Evolutionary conservation across 2,888 invertebrate genomes (phyloP), one percentile per base, ranked within the genome.

Genomic region (Heliconius ismenius): DNA sequence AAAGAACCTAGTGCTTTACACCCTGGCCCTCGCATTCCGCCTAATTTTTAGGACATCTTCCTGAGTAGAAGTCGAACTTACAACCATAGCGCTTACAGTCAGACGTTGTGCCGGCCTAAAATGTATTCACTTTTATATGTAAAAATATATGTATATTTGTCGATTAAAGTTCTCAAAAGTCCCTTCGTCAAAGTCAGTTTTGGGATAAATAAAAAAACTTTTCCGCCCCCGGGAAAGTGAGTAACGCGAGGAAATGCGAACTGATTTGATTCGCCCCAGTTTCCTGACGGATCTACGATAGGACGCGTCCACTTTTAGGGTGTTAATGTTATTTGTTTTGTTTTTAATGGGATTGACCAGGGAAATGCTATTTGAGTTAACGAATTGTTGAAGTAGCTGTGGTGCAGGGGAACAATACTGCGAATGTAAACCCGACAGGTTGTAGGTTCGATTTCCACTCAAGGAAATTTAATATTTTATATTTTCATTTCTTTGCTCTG

Each of bases 111-210:
- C 10, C n/a, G 10, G 10, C n/a, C n/a, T 58, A 10, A 58, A 58
- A 58, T 9, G 7, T 58, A 58, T 62, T 62, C 60, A 62, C 11
- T 62, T 7, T 26, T 62, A 36, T 60, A 58, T 65, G 6, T 58
- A 54, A 36, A 26, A 60, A 43, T 64, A 21, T 72, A 76, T 73
- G 68, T 78, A 65, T 75, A 63, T 72, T 60, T 32, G 43, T 63
- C 74, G 80, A 78, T 79, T 79, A 79, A 77, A 79, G 75, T 80
- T 78, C 87, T 87, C 85, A 84, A 87, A 90, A 91, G 88, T 90
- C 87, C 91, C 90, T 90, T 86, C 91, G 89, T 91, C 91, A 91
- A 90, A 91, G 89, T 90, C 90, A 87, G 83, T 85, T 58, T 83
- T 80, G 74, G 82, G 82, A 85, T 81, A 89, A 90, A 90, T 90